Evolutionary conservation across 2,888 invertebrate genomes (phyloP), one percentile per base, ranked within the genome.

Genomic region (Silvanus unidentatus): DNA sequence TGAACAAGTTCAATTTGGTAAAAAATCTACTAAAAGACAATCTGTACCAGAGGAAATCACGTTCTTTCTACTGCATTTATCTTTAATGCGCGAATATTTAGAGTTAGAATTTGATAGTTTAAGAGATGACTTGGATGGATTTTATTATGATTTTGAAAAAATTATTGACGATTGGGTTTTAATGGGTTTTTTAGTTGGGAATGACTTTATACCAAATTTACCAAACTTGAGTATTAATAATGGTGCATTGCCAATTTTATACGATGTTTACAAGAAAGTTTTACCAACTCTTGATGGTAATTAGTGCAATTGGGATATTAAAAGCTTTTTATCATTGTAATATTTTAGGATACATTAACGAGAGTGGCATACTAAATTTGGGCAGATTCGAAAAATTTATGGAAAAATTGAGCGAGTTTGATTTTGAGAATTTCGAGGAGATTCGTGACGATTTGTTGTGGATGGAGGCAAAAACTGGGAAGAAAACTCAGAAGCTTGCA

Each of bases 131-230:
- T 64, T 91, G 5, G 73, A 80, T 29, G 50, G 47, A 0, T 92
- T 96, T 69, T 70, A 75, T 1, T 96, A 81, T 69, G 86, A 95
- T 68, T 77, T 96, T 57, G 94, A 97, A 65, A 84, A 84, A 52
- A 81, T 99, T 42, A 92, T 98, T 16, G 98, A 99, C 66, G 98
- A 99, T 70, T 99, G 98, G 97, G 87, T 75, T 16, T 71, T 98
- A 12, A 93, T 98, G 93, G 93, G 95, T 1, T 97, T 97, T 69
- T 73, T 98, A 15, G 91, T 98, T 9, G 98, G 98, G 51, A 99
- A 99, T 67, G 98, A 99, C 72, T 99, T 99, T 71, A 90, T 99
- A 60, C 98, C 98, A 1, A 84, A 96, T 75, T 76, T 98, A 52
- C 98, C 98, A 2, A 86, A 94, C 70, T 79, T 99, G 69, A 94